Evolutionary conservation across 2,797 vertebrate genomes (phyloP).

Genomic region (Discoglossus pictus): DNA sequence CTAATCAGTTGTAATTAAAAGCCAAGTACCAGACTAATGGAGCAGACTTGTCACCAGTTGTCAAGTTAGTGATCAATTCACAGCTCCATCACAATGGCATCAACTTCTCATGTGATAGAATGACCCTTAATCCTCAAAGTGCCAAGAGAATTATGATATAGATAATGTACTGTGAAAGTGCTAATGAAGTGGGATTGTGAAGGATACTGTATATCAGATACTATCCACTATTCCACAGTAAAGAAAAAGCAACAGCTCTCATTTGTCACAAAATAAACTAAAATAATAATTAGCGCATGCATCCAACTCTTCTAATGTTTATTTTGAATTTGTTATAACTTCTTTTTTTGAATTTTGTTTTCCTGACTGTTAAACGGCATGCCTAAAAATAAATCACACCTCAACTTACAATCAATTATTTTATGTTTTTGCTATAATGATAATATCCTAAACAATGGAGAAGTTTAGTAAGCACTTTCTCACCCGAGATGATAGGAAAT

Average conservation of each 20-base stretch:
- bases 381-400: too few species aligned
- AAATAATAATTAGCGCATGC: not conserved
- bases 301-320: too few species aligned
- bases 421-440: too few species aligned
- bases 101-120: slow-evolving; percentile 79
- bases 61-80: slow-evolving; percentile 87
- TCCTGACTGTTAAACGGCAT: too few species aligned
- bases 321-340: too few species aligned
- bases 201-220: slow-evolving; percentile 27
- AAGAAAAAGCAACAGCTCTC: not conserved
- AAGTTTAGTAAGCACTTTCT: too few species aligned
- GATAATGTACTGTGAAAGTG: slow-evolving; percentile 65
- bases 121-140: slow-evolving; percentile 80
- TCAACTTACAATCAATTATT: too few species aligned
- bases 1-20: slow-evolving; percentile 83
- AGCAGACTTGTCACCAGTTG: slow-evolving; percentile 84
- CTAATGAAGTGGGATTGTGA: slow-evolving; percentile 66
- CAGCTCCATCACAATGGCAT: slow-evolving; percentile 77
- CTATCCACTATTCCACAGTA: not conserved
- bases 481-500: too few species aligned
- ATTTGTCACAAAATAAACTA: not conserved
- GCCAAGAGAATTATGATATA: slow-evolving; percentile 63
- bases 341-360: too few species aligned
- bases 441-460: too few species aligned
- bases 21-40: slow-evolving; percentile 83